These are phyloP conservation scores for Notamacropus eugenii DNA, from an alignment of 2,797 vertebrate genomes.

Conservation along the genomic window DNA sequence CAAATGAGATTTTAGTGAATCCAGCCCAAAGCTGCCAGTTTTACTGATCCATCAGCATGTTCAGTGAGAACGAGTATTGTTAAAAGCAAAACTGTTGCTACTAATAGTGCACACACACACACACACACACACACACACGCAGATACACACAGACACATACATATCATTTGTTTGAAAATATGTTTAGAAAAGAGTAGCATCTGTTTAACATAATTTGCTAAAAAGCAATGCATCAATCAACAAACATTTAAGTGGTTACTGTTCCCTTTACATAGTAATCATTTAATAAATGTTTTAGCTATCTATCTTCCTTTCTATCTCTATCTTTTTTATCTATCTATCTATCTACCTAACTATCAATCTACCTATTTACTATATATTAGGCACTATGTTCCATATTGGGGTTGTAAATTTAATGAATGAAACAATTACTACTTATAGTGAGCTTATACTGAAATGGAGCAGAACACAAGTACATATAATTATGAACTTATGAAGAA, in stretches of 20 bases:
- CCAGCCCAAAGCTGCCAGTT: background rate
- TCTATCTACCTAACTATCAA: background rate
- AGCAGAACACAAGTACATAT: background rate
- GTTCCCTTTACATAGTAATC: background rate
- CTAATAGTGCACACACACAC: background rate
- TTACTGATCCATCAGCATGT: slow-evolving; percentile 27
- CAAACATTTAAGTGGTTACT: background rate
- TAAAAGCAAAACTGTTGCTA: background rate
- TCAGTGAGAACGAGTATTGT: background rate
- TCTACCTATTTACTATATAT: background rate
- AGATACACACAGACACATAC: background rate
- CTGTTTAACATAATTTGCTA: background rate
- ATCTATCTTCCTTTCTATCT: background rate
- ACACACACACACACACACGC: background rate
- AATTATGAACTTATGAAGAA: background rate
- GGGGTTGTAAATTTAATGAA: background rate
- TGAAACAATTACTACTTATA: background rate
- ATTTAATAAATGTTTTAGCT: background rate
- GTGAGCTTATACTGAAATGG: background rate
- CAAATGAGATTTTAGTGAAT: slow-evolving; percentile 44
- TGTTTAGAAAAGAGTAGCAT: background rate
- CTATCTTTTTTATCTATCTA: background rate
- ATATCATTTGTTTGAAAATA: slow-evolving; percentile 14
- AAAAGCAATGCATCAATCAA: background rate
- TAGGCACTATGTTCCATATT: background rate